Base-by-base conservation (phyloP, 2,113 vertebrate species). In the Lagopus muta region DNA sequence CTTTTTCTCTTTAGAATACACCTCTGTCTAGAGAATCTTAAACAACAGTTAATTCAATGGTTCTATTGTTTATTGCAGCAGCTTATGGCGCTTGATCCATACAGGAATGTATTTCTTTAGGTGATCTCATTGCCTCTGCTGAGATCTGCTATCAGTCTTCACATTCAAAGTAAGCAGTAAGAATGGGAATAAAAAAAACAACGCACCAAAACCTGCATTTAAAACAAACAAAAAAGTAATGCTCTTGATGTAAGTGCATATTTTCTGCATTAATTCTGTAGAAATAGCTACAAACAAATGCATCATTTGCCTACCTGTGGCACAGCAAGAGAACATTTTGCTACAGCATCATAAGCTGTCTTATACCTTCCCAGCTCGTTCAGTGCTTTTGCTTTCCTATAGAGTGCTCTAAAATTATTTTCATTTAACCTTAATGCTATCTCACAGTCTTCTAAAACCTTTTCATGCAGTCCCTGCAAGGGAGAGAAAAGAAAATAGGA, bases 271-370 rank as follows among this genome's bases (percentile, higher is more conserved):
- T 30, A 82, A 57, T 42, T 55, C 7, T 54, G 86, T 7, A 8
- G 67, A 92, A 75, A 48, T n/a, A 28, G 77, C 32, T 10, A 67
- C 16, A 22, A 43, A 67, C 40, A 38, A 38, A 38, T 17, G 60
- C 12, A 28, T 21, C 50, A 83, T 84, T n/a, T 45, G 72, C 96
- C 92, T 95, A 99, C 99, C 98, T 99, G 99, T 65, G 99, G 99
- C 86, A 99, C 98, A 54, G 98, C 98, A 86, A 99, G 97, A 75
- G 99, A 99, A 86, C 99, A 99, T 97, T 99, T 99, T 79, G 99
- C 99, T 57, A 99, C 98, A n/a, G 98, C 98, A 52, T 99, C 99
- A 22, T 99, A 99, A 90, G 99, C 99, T 88, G 99, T 99, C 83
- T 98, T 97, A 96, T 98, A 98, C 81, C 97, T 98, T 81, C 99